Conservation (phyloP, 2,888 invertebrate species). For the Alitta virens region DNA sequence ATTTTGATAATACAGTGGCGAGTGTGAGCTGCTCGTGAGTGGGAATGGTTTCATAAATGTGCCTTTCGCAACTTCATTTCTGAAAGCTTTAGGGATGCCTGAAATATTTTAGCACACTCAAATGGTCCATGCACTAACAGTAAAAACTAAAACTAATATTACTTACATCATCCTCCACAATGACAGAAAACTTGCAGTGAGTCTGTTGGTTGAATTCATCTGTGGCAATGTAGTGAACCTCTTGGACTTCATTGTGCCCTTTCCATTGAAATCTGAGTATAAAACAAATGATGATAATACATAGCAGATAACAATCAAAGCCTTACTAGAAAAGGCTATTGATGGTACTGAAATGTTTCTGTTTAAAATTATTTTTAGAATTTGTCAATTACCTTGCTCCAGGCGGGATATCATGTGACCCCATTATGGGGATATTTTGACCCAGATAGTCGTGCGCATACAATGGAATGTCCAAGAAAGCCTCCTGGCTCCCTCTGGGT, state of each 20-base stretch:
- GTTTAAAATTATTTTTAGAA: too few relatives aligned
- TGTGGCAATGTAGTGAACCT: slow-evolving; percentile 35
- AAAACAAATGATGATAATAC: too few relatives aligned
- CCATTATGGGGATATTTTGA: slow-evolving; percentile 1
- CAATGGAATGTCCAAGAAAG: slow-evolving; percentile 17
- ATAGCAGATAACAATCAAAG: too few relatives aligned
- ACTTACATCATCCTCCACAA: slow-evolving; percentile 37
- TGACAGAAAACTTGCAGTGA: slow-evolving; percentile 37
- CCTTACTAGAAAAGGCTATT: too few relatives aligned
- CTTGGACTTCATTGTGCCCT: slow-evolving; percentile 35
- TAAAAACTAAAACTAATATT: not conserved
- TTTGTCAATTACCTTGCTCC: slow-evolving; percentile 23
- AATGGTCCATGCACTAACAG: too few relatives aligned
- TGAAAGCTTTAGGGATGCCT: too few relatives aligned
- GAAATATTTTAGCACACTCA: too few relatives aligned
- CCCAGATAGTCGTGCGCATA: slow-evolving; percentile 6
- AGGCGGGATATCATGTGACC: slow-evolving; percentile 6
- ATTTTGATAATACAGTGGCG: too few relatives aligned
- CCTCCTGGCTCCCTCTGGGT: slow-evolving; percentile 29
- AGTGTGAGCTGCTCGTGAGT: too few relatives aligned
- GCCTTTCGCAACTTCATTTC: too few relatives aligned
- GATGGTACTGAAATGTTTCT: too few relatives aligned
- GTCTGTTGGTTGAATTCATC: slow-evolving; percentile 35
- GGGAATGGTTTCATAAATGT: too few relatives aligned
- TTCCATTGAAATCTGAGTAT: slow-evolving; percentile 32